phyloP scores from a whole-genome alignment of 1,140 invertebrate species.

The Pogonomyrmex californicus region DNA sequence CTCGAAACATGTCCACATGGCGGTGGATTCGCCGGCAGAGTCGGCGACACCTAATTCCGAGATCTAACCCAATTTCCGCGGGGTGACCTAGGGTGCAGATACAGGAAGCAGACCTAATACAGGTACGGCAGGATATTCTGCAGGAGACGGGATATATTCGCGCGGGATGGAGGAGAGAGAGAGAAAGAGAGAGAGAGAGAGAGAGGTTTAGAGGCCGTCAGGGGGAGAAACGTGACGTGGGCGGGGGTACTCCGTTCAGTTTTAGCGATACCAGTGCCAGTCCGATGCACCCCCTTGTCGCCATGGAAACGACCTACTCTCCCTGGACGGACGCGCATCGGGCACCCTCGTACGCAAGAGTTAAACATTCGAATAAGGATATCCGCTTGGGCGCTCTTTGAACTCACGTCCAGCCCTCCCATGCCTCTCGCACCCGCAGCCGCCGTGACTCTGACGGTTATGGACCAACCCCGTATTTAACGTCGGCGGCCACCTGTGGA shows the following conservation, averaged over 20 bases:
- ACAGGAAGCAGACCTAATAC: conserved; percentile 25
- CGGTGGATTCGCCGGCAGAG: not conserved
- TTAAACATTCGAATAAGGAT: conserved; percentile 82
- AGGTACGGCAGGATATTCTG: conserved; percentile 75
- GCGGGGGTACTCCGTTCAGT: conserved; percentile 73
- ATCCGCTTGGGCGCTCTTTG: conserved; percentile 68
- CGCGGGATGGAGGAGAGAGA: conserved; percentile 26
- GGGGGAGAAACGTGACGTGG: conserved; percentile 50
- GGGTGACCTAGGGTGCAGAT: conserved; percentile 70
- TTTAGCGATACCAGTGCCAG: conserved; percentile 82
- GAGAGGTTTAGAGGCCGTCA: conserved; percentile 62
- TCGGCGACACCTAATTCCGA: conserved; percentile 68
- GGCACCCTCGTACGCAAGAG: conserved; percentile 72
- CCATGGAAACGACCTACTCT: conserved; percentile 86
- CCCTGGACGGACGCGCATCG: conserved; percentile 84
- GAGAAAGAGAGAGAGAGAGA: conserved; percentile 57
- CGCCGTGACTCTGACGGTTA: not conserved
- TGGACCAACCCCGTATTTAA: conserved; percentile 28
- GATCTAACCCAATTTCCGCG: conserved; percentile 73
- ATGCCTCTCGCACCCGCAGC: not conserved
- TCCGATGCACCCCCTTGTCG: conserved; percentile 83
- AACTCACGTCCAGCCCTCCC: not conserved
- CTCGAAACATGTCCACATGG: not conserved
- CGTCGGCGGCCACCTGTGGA: not conserved
- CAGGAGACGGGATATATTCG: conserved; percentile 64